A percentile compares a stretch with the other conserved stretches of the same genome.
These are phyloP conservation scores for Pipra filicauda DNA, from an alignment of 2,113 vertebrate genomes.

Conservation along the genomic window DNA sequence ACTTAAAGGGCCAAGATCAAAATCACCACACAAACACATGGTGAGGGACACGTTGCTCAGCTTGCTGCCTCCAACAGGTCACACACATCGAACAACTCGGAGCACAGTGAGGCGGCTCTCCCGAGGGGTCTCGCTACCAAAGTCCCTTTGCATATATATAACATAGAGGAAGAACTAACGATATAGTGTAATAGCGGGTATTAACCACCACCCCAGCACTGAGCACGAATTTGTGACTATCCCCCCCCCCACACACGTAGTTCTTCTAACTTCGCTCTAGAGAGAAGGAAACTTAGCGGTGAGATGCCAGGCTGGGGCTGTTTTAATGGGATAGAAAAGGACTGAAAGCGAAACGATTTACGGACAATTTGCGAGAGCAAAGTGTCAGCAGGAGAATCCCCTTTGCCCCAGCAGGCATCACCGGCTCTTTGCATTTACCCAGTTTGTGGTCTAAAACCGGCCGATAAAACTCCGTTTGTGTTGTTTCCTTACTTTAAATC, in stretches of 20 bases:
- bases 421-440: neutral
- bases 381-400: neutral
- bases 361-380: neutral
- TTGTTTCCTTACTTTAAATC: constrained; percentile 86
- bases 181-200: accelerated
- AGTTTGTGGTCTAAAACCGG: neutral
- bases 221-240: neutral
- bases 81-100: accelerated
- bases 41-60: neutral
- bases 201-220: neutral
- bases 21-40: neutral
- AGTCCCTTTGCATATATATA: neutral
- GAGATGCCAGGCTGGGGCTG: neutral
- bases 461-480: constrained; percentile 30
- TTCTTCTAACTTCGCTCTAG: neutral
- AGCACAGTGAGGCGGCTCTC: accelerated
- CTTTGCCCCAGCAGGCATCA: neutral
- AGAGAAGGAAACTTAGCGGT: neutral
- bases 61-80: neutral
- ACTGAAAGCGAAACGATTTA: neutral
- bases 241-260: neutral
- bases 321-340: neutral
- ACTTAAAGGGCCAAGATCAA: neutral
- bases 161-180: accelerated
- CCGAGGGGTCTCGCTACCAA: neutral